Conservation (phyloP, 2,888 invertebrate species). For the Phortica magna region DNA sequence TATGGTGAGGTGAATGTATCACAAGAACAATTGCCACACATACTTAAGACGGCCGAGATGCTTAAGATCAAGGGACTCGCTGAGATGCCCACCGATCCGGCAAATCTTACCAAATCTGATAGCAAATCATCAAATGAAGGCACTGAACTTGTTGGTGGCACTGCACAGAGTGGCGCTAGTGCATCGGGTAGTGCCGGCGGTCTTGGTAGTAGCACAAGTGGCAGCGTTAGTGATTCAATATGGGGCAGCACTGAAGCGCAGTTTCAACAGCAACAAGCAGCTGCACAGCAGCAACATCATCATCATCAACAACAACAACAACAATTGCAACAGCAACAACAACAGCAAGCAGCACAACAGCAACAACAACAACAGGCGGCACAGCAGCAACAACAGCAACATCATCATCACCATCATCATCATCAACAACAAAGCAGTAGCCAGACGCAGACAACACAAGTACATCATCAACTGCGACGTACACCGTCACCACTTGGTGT, state of each 20-base stretch:
- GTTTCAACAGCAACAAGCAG: constrained; percentile 81
- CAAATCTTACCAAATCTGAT: constrained; percentile 85
- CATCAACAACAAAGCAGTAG: constrained; percentile 82
- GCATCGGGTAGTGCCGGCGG: constrained; percentile 67
- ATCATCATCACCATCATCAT: constrained; percentile 80
- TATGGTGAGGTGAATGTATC: constrained; percentile 95
- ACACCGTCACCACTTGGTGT: constrained; percentile 79
- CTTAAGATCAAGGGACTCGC: constrained; percentile 93
- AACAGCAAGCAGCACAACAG: constrained; percentile 71
- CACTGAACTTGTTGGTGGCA: constrained; percentile 78
- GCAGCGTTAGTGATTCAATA: constrained; percentile 79
- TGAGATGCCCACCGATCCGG: constrained; percentile 89
- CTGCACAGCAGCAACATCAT: constrained; percentile 79
- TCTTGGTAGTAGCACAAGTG: constrained; percentile 58
- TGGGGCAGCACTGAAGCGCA: constrained; percentile 79
- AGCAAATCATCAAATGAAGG: constrained; percentile 80
- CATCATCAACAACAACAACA: constrained; percentile 70
- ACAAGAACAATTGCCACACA: constrained; percentile 89
- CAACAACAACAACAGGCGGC: constrained; percentile 62
- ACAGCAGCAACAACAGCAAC: constrained; percentile 78
- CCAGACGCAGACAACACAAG: constrained; percentile 80
- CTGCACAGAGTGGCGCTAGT: constrained; percentile 51
- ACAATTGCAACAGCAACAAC: constrained; percentile 72
- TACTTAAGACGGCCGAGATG: constrained; percentile 89
- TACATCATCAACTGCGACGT: constrained; percentile 80